Conservation (phyloP, 2,113 vertebrate genomes). For the Egretta garzetta region DNA sequence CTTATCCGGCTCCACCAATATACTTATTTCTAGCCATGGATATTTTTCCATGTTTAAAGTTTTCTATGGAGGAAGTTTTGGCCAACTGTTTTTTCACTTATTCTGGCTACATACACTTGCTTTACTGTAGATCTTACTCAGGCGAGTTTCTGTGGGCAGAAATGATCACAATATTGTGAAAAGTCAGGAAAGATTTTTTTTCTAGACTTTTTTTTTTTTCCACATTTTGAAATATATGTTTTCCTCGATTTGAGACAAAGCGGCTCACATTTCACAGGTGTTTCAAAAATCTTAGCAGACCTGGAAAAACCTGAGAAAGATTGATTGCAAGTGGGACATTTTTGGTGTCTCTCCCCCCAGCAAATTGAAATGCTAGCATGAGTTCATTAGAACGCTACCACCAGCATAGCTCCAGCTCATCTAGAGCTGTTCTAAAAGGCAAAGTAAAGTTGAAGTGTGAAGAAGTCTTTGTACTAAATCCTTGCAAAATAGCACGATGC, state of each 20-base stretch:
- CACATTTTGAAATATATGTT: neutral
- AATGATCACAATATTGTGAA: neutral
- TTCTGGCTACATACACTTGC: neutral
- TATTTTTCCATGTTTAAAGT: neutral
- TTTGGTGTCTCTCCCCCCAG: neutral
- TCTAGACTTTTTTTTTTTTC: neutral
- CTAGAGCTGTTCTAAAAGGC: neutral
- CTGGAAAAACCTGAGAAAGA: neutral
- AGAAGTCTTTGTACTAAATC: neutral
- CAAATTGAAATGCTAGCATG: neutral
- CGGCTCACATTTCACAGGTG: neutral
- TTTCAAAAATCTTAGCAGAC: neutral
- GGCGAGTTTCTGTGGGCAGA: neutral
- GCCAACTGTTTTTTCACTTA: neutral
- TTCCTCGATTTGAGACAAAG: neutral
- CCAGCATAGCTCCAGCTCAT: neutral
- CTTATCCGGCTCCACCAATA: neutral
- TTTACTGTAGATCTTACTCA: neutral
- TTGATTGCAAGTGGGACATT: neutral
- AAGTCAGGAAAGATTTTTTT: neutral
- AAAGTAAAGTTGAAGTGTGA: neutral
- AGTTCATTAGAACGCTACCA: neutral
- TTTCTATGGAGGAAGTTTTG: neutral
- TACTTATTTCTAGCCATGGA: neutral
- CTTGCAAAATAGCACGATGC: neutral